A percentile compares a stretch with the other conserved stretches of the same genome.
Conservation (phyloP, 1,140 invertebrate species). For the Sitophilus oryzae region DNA sequence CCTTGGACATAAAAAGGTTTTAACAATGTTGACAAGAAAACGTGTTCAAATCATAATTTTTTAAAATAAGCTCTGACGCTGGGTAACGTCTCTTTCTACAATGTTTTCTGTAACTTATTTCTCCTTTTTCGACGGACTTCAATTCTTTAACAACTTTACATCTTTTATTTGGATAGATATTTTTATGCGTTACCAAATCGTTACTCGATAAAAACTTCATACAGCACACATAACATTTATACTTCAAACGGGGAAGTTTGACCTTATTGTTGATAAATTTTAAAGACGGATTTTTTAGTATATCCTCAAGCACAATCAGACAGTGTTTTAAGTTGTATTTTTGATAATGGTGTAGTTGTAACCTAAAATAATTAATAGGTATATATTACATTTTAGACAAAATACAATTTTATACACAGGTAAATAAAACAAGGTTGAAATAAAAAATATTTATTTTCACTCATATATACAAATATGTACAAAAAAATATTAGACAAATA, state of each 20-base stretch:
- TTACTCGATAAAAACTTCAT: conserved; percentile 2
- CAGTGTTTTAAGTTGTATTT: no score
- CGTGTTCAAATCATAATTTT: not conserved
- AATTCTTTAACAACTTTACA: conserved; percentile 14
- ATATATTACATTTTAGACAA: no score
- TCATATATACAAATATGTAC: no score
- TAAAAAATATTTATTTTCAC: no score
- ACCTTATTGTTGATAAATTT: conserved; percentile 8
- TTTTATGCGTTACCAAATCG: conserved; percentile 5
- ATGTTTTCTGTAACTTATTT: not conserved
- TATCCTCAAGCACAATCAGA: conserved; percentile 7
- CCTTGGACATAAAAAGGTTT: conserved; percentile 13
- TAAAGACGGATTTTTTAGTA: conserved; percentile 1
- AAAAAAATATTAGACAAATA: no score
- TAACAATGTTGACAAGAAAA: conserved; percentile 17
- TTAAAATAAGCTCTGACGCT: no score
- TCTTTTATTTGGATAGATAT: conserved; percentile 10
- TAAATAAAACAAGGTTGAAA: no score
- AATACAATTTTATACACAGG: no score
- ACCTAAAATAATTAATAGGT: no score
- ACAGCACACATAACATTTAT: conserved; percentile 16
- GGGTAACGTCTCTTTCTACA: no score
- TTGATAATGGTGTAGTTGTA: no score
- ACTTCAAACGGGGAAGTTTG: conserved; percentile 13
- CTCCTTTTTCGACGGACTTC: not conserved